Evolutionary conservation across 2,888 invertebrate genomes (phyloP).

Genomic region (Galeruca laticollis): DNA sequence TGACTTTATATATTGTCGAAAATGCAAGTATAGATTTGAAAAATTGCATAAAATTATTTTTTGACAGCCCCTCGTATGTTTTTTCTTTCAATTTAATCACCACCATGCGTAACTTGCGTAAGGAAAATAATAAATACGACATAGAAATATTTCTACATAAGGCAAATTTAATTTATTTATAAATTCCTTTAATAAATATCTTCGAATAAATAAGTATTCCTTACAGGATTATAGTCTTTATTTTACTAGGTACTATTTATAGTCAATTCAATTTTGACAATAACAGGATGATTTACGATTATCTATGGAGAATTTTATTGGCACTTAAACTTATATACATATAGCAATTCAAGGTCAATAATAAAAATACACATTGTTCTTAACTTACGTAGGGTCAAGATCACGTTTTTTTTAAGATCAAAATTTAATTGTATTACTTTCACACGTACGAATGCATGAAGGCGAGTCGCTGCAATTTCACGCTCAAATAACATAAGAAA

Average conservation of each 20-base stretch:
- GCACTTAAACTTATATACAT: constrained; percentile 21
- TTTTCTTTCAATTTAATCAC: no score
- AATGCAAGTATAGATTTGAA: no score
- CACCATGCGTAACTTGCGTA: no score
- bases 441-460: background rate
- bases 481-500: background rate
- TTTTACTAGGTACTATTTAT: constrained; percentile 6
- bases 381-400: background rate
- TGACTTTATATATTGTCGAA: no score
- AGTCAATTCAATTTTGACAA: constrained; percentile 20
- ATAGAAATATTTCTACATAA: no score
- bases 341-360: constrained; percentile 18
- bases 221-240: background rate
- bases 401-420: background rate
- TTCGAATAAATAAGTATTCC: no score
- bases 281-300: constrained; percentile 21
- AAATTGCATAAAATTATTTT: no score
- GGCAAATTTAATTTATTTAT: no score
- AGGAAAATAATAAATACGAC: no score
- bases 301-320: constrained; percentile 16
- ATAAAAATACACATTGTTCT: background rate
- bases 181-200: no score
- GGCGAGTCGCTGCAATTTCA: background rate
- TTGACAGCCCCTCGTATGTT: no score
- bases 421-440: background rate